phyloP scores from a whole-genome alignment of 2,113 vertebrate genomes.

The Hystrix cristata region DNA sequence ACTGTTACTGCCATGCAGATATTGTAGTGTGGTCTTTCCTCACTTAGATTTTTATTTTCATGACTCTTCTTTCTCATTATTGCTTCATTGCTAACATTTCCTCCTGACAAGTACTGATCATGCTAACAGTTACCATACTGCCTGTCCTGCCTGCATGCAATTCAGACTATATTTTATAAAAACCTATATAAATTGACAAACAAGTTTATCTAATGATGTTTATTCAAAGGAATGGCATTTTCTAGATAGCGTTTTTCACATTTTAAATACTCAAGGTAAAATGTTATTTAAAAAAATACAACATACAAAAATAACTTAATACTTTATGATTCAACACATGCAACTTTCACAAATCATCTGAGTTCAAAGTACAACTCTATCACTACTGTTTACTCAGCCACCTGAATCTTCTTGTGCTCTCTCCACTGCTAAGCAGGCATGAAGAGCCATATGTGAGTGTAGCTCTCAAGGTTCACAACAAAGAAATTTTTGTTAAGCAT shows the following conservation, averaged over 20 bases:
- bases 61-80: constrained; percentile 7
- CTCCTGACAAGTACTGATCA: constrained; percentile 55
- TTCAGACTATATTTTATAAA: constrained; percentile 23
- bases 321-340: neutral
- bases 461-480: constrained; percentile 13
- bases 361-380: neutral
- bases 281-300: neutral
- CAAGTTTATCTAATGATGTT: constrained; percentile 87
- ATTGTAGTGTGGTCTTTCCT: neutral
- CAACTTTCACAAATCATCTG: neutral
- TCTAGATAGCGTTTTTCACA: constrained; percentile 77
- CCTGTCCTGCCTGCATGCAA: constrained; percentile 38
- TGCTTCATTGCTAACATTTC: constrained; percentile 34
- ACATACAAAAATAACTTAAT: constrained; percentile 2
- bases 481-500: constrained; percentile 42
- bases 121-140: constrained; percentile 45
- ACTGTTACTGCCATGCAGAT: neutral
- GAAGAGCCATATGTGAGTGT: neutral
- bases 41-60: constrained; percentile 10
- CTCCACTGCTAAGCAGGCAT: neutral
- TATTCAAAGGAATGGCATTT: constrained; percentile 86
- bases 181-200: constrained; percentile 81
- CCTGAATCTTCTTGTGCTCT: neutral
- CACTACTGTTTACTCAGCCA: neutral
- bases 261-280: constrained; percentile 58